Conservation (phyloP, 2,113 vertebrate genomes). For the Todiramphus chloris region DNA sequence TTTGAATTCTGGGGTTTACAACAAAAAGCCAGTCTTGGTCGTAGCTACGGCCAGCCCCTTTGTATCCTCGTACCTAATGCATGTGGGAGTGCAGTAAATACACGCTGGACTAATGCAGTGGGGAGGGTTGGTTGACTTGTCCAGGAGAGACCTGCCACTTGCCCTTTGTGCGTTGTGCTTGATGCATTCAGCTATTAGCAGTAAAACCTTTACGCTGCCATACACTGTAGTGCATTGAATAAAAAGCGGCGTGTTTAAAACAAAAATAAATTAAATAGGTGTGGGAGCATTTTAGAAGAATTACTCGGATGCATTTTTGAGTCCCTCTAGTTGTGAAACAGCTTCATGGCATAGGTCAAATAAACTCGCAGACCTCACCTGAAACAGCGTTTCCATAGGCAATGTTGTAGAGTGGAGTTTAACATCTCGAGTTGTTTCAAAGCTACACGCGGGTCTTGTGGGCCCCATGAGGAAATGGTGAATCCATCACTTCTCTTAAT, state of each 20-base stretch:
- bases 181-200: not conserved
- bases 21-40: not conserved
- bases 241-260: not conserved
- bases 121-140: not conserved
- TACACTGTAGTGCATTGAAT: not conserved
- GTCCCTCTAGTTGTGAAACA: not conserved
- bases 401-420: not conserved
- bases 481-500: not conserved
- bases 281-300: not conserved
- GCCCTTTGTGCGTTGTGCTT: not conserved
- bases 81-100: not conserved
- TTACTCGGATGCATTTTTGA: not conserved
- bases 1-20: not conserved
- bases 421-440: not conserved
- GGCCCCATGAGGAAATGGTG: not conserved
- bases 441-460: not conserved
- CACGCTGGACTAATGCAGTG: accelerated
- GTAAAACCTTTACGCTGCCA: not conserved
- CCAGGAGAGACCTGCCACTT: not conserved
- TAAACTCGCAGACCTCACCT: not conserved
- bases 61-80: not conserved
- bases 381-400: not conserved
- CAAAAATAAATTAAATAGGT: not conserved
- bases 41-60: not conserved
- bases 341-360: not conserved